Percentiles rank a stretch among this genome's conserved stretches.
These are phyloP conservation scores for Punctoribates punctum DNA, from an alignment of 2,888 invertebrate species.

Conservation along the genomic window DNA sequence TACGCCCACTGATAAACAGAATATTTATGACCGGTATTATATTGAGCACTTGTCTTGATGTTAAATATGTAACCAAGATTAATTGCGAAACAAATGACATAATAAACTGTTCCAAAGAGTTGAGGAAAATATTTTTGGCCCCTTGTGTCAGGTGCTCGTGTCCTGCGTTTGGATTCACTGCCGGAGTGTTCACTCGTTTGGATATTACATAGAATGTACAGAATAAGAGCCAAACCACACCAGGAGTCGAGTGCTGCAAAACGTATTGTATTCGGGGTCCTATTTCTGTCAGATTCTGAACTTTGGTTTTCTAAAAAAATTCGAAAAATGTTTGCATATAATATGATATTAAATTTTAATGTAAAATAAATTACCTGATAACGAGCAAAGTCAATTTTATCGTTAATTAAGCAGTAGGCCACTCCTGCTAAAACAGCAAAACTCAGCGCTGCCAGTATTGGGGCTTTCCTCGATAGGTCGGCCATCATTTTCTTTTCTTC, in stretches of 20 bases:
- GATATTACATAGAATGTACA: neutral
- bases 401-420: neutral
- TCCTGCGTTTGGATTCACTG: neutral
- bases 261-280: neutral
- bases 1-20: neutral
- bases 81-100: constrained; percentile 12
- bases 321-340: too few relatives aligned
- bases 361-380: neutral
- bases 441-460: too few relatives aligned
- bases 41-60: neutral
- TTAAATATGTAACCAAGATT: constrained; percentile 19
- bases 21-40: neutral
- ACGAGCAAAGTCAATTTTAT: neutral
- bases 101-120: constrained; percentile 26
- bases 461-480: too few relatives aligned
- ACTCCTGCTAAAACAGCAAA: too few relatives aligned
- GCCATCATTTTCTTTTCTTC: too few relatives aligned
- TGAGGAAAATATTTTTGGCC: neutral
- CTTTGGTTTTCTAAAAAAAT: neutral
- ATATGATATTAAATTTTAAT: too few relatives aligned
- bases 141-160: neutral
- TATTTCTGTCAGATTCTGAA: neutral
- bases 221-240: constrained; percentile 5
- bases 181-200: neutral
- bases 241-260: constrained; percentile 9